Percentiles rank a stretch among this genome's conserved stretches.
Evolutionary conservation across 1,140 invertebrate genomes (phyloP).

Genomic region (Whitmania pigra): DNA sequence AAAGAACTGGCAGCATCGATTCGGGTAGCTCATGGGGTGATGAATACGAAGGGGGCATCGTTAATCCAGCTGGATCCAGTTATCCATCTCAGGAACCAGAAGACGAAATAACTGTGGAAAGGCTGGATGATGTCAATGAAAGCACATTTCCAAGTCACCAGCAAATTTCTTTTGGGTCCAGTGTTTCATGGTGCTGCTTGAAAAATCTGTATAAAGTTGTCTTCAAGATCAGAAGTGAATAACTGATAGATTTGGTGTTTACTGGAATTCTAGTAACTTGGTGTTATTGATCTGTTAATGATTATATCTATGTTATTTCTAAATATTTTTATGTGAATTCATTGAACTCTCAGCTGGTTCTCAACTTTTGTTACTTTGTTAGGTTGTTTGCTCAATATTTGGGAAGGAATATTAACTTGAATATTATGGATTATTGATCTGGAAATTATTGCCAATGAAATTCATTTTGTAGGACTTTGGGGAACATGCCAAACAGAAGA

Average conservation of each 20-base stretch:
- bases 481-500: conserved; percentile 18
- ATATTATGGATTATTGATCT: too few species aligned
- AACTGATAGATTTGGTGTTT: too few species aligned
- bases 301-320: not conserved
- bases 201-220: not conserved
- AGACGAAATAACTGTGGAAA: conserved; percentile 12
- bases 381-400: too few species aligned
- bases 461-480: conserved; percentile 21
- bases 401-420: too few species aligned
- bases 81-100: not conserved
- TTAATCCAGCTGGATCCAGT: not conserved
- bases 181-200: conserved; percentile 1
- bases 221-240: too few species aligned
- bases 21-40: conserved; percentile 1
- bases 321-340: not conserved
- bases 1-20: not conserved
- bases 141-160: not conserved
- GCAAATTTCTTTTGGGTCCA: not conserved
- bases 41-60: not conserved
- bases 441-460: not conserved
- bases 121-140: not conserved
- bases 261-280: too few species aligned
- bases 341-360: not conserved
- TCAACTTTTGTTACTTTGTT: too few species aligned
- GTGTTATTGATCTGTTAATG: not conserved